Evolutionary conservation across 2,797 vertebrate species (phyloP), one percentile per base, ranked within the genome.

Genomic region (Epinephelus coioides): DNA sequence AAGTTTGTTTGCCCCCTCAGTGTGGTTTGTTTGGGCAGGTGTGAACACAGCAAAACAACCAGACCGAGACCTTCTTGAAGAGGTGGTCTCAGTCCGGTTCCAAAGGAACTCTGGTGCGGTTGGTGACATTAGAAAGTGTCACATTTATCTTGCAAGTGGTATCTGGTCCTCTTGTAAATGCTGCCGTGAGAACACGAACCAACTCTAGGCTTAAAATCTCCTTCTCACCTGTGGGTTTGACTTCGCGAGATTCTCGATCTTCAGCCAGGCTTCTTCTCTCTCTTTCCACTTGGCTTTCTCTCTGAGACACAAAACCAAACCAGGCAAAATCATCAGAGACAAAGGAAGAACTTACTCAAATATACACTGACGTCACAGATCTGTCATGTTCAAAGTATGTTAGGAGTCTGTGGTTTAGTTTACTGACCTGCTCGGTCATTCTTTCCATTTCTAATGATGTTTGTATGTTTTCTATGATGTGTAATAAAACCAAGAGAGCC

Each of bases 201-300:
- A 27, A 27, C 25, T 27, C 25, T 27, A 27, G 25, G 4, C 9
- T 65, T 53, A 2, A 59, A 15, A 19, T 23, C 5, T 43, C 9
- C 83, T 12, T 25, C 96, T 95, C 95, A 99, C 98, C 98, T 99
- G 97, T 92, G 98, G 98, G 94, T 98, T 99, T 69, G 97, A 97
- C 95, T 99, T 99, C 92, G 98, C 98, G 86, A 99, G 96, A 92
- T 97, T 98, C 92, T 99, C 98, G 86, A 99, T 99, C 96, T 99
- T 99, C 93, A 98, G 94, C 98, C 98, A 99, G 0, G 98, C 97
- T 89, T 99, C 98, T 94, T 99, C 98, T 82, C 98, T 95, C 87
- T 99, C 98, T 93, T 98, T 99, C 95, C 97, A 96, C 91, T 99
- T 99, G 91, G 97, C 96, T 93, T 99, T 99, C 94, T 99, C 98